Evolutionary conservation across 2,113 vertebrate genomes (phyloP).

Genomic region (Bagarius yarrelli): DNA sequence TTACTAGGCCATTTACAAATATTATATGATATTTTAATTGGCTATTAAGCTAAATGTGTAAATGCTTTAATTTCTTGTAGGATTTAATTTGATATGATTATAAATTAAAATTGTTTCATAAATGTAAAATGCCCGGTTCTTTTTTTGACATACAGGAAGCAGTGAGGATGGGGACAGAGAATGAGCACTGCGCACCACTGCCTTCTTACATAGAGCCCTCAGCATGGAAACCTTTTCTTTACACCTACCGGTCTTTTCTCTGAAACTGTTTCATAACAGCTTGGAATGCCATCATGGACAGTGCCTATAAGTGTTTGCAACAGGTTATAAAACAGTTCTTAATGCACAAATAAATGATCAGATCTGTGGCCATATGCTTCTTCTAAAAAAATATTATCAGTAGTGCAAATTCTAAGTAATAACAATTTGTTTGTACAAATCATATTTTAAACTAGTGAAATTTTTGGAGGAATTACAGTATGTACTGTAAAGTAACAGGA

Average conservation of each 20-base stretch:
- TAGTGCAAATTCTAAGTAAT: neutral
- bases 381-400: constrained; percentile 1
- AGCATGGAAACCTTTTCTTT: constrained; percentile 36
- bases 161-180: constrained; percentile 78
- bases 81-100: neutral
- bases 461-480: constrained; percentile 21
- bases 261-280: constrained; percentile 17
- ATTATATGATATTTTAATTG: too few species aligned
- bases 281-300: constrained; percentile 60
- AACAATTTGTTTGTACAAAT: constrained; percentile 19
- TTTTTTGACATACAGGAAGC: constrained; percentile 67
- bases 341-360: constrained; percentile 26
- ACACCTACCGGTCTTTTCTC: constrained; percentile 36
- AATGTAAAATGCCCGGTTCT: neutral
- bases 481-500: constrained; percentile 13
- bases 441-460: constrained; percentile 32
- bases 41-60: neutral
- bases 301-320: constrained; percentile 62
- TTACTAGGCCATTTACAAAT: neutral
- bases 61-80: neutral
- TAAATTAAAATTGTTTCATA: neutral
- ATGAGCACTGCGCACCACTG: constrained; percentile 52
- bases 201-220: constrained; percentile 56
- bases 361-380: neutral
- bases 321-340: constrained; percentile 51